Percentiles rank a stretch among this genome's conserved stretches.
Conservation (phyloP, 1,140 invertebrate species). For the Anastatus disparis region DNA sequence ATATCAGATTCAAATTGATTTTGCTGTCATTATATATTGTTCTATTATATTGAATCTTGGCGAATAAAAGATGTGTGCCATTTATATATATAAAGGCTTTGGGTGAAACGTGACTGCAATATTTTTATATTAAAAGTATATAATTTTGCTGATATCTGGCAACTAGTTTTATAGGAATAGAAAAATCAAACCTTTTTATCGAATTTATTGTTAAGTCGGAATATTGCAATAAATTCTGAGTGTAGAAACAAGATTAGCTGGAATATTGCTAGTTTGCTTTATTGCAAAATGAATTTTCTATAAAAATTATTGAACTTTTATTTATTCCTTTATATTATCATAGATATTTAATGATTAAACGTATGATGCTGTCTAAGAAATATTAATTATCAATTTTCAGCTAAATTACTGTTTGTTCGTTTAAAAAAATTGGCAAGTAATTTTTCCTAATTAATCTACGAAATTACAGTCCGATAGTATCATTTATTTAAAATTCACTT, state of each 20-base stretch:
- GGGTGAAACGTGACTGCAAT: neutral
- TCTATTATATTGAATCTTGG: neutral
- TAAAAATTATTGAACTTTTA: neutral
- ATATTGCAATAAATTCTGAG: neutral
- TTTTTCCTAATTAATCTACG: too few relatives aligned
- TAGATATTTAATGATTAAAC: too few relatives aligned
- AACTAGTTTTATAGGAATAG: neutral
- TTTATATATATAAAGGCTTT: constrained; percentile 5
- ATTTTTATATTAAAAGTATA: too few relatives aligned
- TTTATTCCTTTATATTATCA: too few relatives aligned
- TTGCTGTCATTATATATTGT: neutral
- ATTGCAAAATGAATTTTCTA: neutral
- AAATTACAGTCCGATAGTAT: too few relatives aligned
- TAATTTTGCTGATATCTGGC: neutral
- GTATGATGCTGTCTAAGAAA: too few relatives aligned
- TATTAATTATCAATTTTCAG: too few relatives aligned
- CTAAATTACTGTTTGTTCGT: too few relatives aligned
- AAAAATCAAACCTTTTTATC: constrained; percentile 10
- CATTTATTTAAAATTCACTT: too few relatives aligned
- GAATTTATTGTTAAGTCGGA: neutral
- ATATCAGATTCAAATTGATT: constrained; percentile 3
- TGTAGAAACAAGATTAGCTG: too few relatives aligned
- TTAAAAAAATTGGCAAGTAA: too few relatives aligned
- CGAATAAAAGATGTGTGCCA: neutral
- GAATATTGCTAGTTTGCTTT: neutral